A percentile compares a stretch with the other conserved stretches of the same genome.
Conservation (phyloP, 2,113 vertebrate species). For the Hiodon tergisus region DNA sequence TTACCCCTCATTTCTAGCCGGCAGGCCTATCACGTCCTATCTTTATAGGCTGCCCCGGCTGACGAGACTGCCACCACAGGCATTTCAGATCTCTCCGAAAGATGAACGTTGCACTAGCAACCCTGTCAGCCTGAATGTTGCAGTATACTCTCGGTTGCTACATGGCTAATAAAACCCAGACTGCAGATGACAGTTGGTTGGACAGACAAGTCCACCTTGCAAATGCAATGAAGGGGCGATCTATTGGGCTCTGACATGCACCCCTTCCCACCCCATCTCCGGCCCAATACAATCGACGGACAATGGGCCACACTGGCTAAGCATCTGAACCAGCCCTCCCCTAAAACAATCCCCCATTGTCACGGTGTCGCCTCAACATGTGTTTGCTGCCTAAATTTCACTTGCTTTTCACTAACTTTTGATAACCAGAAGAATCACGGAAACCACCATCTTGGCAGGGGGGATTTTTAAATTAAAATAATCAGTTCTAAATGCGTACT, state of each 20-base stretch:
- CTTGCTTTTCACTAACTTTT: too few relatives aligned
- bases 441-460: too few relatives aligned
- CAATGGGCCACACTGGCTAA: too few relatives aligned
- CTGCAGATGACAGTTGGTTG: not conserved
- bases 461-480: too few relatives aligned
- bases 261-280: too few relatives aligned
- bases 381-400: too few relatives aligned
- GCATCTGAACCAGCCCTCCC: too few relatives aligned
- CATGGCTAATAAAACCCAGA: conserved; percentile 4
- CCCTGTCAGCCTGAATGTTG: not conserved
- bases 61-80: not conserved
- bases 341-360: too few relatives aligned
- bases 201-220: not conserved
- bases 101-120: not conserved
- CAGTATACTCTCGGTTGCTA: conserved; percentile 1
- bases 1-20: not conserved
- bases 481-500: not conserved
- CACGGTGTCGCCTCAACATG: too few relatives aligned
- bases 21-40: not conserved
- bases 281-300: too few relatives aligned
- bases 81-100: not conserved
- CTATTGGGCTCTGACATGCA: too few relatives aligned
- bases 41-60: not conserved
- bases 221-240: conserved; percentile 12
- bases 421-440: too few relatives aligned